Evolutionary conservation across 2,113 vertebrate genomes (phyloP).

Genomic region (Sterna hirundo): DNA sequence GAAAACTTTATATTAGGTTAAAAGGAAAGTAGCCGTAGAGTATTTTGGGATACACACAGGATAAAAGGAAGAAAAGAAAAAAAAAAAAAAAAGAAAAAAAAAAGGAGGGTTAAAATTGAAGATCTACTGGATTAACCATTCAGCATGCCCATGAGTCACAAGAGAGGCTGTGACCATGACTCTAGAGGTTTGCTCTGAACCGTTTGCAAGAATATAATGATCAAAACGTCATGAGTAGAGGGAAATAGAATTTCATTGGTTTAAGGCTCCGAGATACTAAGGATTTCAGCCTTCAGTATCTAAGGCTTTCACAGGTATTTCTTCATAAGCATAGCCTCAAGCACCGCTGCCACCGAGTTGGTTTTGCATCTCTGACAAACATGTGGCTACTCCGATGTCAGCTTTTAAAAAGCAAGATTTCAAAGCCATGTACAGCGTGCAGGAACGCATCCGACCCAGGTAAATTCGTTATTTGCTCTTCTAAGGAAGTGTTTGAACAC

Average conservation of each 20-base stretch:
- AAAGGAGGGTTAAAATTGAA: slow-evolving; percentile 73
- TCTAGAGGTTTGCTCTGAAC: slow-evolving; percentile 78
- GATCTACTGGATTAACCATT: slow-evolving; percentile 89
- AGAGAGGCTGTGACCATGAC: slow-evolving; percentile 81
- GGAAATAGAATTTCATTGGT: slow-evolving; percentile 79
- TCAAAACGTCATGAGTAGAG: slow-evolving; percentile 85
- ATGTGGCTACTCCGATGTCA: slow-evolving; percentile 9
- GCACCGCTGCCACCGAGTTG: slow-evolving; percentile 58
- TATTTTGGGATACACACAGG: slow-evolving; percentile 79
- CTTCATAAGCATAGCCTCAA: slow-evolving; percentile 89
- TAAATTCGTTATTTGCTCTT: slow-evolving; percentile 37
- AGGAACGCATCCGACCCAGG: slow-evolving; percentile 13
- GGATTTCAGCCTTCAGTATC: slow-evolving; percentile 86
- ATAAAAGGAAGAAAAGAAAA: slow-evolving; percentile 68
- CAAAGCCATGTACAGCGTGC: background rate
- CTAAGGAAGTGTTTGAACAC: slow-evolving; percentile 50
- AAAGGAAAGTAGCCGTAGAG: slow-evolving; percentile 81
- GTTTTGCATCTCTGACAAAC: slow-evolving; percentile 37
- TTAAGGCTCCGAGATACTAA: slow-evolving; percentile 90
- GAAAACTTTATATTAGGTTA: slow-evolving; percentile 86
- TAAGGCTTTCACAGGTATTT: slow-evolving; percentile 87
- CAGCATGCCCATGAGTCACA: slow-evolving; percentile 85
- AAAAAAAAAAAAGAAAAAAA: slow-evolving; percentile 47
- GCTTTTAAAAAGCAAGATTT: slow-evolving; percentile 32
- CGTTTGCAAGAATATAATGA: slow-evolving; percentile 79